phyloP scores from a whole-genome alignment of 2,113 vertebrate species.

The Leuciscus idus region DNA sequence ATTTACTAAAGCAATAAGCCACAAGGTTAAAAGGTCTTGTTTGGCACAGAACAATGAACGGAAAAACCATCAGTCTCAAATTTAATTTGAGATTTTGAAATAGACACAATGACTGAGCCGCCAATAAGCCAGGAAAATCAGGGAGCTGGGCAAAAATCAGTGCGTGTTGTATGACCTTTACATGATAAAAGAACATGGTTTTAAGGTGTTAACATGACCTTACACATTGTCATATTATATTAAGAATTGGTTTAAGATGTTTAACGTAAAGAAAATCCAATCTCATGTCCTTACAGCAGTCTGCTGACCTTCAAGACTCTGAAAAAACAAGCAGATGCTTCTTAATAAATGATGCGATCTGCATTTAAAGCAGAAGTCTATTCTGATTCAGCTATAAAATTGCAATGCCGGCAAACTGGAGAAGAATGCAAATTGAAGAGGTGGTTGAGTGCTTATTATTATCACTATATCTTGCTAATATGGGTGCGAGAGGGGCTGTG shows the following conservation, averaged over 20 bases:
- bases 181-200: neutral
- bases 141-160: neutral
- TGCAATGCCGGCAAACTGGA: neutral
- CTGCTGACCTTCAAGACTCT: neutral
- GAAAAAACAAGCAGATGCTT: neutral
- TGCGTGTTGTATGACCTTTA: neutral
- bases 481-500: constrained; percentile 21
- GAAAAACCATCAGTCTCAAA: neutral
- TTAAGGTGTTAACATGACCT: neutral
- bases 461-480: constrained; percentile 34
- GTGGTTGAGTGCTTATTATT: constrained; percentile 34
- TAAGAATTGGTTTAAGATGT: neutral
- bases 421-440: constrained; percentile 12
- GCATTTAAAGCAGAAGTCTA: neutral
- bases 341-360: neutral
- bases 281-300: neutral
- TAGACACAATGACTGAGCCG: too few species aligned
- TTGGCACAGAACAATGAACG: neutral
- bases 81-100: too few species aligned
- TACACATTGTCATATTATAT: neutral
- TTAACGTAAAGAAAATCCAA: neutral
- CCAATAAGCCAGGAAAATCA: neutral
- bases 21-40: neutral
- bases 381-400: neutral
- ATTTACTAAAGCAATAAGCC: neutral